Percentiles rank a stretch among this genome's conserved stretches.
Evolutionary conservation across 2,797 vertebrate genomes (phyloP).

Genomic region (Phoeniculus purpureus): DNA sequence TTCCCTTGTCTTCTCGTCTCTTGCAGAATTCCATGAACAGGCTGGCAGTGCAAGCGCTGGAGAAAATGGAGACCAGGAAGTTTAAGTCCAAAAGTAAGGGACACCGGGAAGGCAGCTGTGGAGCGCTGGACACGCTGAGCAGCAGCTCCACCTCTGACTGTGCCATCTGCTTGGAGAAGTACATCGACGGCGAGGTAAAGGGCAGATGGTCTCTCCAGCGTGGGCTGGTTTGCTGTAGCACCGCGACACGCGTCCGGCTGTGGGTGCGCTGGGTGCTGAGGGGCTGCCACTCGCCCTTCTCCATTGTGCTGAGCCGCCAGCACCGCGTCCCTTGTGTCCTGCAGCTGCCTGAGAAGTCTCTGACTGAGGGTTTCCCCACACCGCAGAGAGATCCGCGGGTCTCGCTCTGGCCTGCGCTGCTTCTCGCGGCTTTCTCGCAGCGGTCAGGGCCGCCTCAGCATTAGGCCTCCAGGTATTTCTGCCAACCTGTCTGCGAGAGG

Average conservation of each 20-base stretch:
- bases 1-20: not conserved
- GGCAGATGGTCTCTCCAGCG: not conserved
- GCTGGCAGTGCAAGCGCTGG: conserved; percentile 95
- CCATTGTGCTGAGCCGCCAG: not conserved
- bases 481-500: not conserved
- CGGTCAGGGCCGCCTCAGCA: not conserved
- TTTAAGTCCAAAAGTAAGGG: conserved; percentile 96
- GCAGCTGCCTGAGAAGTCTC: not conserved
- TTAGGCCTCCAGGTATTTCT: not conserved
- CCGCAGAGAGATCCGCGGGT: not conserved
- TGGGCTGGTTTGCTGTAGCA: not conserved
- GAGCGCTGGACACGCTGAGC: conserved; percentile 90
- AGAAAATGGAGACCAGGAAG: conserved; percentile 98
- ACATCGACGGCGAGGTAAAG: conserved; percentile 96
- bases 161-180: conserved; percentile 98
- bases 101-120: conserved; percentile 88
- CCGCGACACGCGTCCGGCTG: rapidly evolving
- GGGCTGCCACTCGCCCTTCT: not conserved
- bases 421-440: not conserved
- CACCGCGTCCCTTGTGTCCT: not conserved
- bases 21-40: conserved; percentile 96
- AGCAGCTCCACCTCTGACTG: conserved; percentile 97
- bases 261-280: not conserved
- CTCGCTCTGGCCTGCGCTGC: not conserved
- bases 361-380: not conserved